phyloP scores from a whole-genome alignment of 2,113 vertebrate species.

The Reinhardtius hippoglossoides region DNA sequence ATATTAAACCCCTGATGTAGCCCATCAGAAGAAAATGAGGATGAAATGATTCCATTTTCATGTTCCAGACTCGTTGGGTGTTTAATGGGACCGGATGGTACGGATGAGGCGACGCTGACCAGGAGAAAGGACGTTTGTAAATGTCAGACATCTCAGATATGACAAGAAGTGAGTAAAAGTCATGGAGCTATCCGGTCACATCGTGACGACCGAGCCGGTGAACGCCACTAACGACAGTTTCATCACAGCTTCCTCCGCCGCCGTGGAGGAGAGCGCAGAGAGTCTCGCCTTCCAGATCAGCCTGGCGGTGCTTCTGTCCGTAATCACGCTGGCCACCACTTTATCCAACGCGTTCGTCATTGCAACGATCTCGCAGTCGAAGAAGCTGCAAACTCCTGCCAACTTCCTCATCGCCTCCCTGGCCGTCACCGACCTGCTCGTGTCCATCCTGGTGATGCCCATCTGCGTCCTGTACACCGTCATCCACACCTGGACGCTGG shows the following conservation, averaged over 20 bases:
- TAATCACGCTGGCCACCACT: constrained; percentile 93
- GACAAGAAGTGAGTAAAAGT: constrained; percentile 59
- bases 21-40: constrained; percentile 18
- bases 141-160: constrained; percentile 10
- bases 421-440: constrained; percentile 95
- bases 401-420: constrained; percentile 97
- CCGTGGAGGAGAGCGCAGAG: constrained; percentile 47
- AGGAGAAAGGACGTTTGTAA: constrained; percentile 12
- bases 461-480: constrained; percentile 95
- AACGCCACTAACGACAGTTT: constrained; percentile 73
- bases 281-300: constrained; percentile 82
- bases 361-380: constrained; percentile 92
- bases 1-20: background rate
- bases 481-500: constrained; percentile 94
- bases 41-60: background rate
- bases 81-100: constrained; percentile 31
- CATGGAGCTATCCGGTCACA: constrained; percentile 84
- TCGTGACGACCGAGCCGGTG: constrained; percentile 65
- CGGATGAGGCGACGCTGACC: background rate
- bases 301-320: constrained; percentile 85
- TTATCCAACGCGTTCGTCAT: constrained; percentile 97
- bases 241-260: constrained; percentile 23
- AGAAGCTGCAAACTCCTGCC: constrained; percentile 97
- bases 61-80: background rate
- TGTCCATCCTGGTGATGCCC: constrained; percentile 97